phyloP scores from a whole-genome alignment of 2,113 vertebrate genomes.

The Chaenogobius annularis region DNA sequence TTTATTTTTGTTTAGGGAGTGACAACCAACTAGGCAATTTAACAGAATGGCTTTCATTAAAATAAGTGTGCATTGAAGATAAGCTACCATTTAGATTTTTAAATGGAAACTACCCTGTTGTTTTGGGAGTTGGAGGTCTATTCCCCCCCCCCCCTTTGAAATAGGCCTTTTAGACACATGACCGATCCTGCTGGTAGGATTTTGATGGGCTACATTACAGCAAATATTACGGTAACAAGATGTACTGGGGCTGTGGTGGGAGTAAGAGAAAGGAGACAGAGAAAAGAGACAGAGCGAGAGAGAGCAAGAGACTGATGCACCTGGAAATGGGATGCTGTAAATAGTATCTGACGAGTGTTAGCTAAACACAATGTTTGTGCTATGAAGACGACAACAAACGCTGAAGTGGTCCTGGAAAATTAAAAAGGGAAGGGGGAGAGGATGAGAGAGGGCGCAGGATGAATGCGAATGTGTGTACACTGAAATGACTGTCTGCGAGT shows the following conservation, averaged over 20 bases:
- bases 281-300: constrained; percentile 45
- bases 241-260: not conserved
- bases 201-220: constrained; percentile 21
- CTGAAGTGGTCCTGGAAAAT: constrained; percentile 65
- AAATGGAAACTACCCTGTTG: not conserved
- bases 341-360: constrained; percentile 44
- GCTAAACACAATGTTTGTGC: constrained; percentile 48
- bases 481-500: constrained; percentile 37
- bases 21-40: not conserved
- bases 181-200: constrained; percentile 34
- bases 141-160: not conserved
- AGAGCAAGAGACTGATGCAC: constrained; percentile 68
- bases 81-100: not conserved
- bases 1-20: not conserved
- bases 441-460: constrained; percentile 36
- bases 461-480: constrained; percentile 42
- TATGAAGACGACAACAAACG: constrained; percentile 50
- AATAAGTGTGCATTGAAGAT: not conserved
- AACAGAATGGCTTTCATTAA: not conserved
- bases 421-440: constrained; percentile 46
- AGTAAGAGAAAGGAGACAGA: constrained; percentile 56
- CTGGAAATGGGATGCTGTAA: constrained; percentile 74
- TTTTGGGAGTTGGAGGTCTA: not conserved
- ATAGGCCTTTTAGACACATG: not conserved
- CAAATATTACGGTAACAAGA: not conserved